Percentiles rank a stretch among this genome's conserved stretches.
phyloP scores from a whole-genome alignment of 1,140 invertebrate species.

The Drosophila murphyi region DNA sequence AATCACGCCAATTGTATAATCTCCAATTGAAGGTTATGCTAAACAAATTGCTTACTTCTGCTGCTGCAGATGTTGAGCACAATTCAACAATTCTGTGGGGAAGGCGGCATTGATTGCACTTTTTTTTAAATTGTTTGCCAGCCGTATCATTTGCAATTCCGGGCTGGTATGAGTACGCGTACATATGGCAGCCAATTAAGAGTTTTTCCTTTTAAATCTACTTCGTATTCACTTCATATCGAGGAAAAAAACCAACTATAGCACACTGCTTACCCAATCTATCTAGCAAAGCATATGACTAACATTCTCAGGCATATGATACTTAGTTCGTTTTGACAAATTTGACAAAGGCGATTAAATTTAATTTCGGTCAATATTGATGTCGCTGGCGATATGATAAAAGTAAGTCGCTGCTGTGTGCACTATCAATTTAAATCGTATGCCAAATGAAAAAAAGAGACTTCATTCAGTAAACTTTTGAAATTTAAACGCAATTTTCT shows the following conservation, averaged over 20 bases:
- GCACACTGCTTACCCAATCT: slow-evolving; percentile 17
- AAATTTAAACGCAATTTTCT: slow-evolving; percentile 4
- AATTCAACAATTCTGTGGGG: slow-evolving; percentile 1
- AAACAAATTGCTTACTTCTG: slow-evolving; percentile 45
- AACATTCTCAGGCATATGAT: slow-evolving; percentile 33
- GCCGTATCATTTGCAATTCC: not conserved
- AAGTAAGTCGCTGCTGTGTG: slow-evolving; percentile 15
- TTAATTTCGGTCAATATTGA: slow-evolving; percentile 73
- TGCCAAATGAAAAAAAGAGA: not conserved
- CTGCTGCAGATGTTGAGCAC: slow-evolving; percentile 4
- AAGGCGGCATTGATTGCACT: not conserved
- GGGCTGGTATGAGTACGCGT: not conserved
- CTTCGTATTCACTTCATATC: not conserved
- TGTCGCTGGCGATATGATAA: slow-evolving; percentile 53
- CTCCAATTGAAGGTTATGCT: slow-evolving; percentile 45
- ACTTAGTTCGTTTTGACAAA: slow-evolving; percentile 46
- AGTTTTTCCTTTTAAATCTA: not conserved
- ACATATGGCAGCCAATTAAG: not conserved
- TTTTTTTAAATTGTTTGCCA: not conserved
- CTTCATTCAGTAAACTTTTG: not conserved
- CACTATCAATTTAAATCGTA: slow-evolving; percentile 37
- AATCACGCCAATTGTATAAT: slow-evolving; percentile 32
- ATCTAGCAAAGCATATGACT: slow-evolving; percentile 60
- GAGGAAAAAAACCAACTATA: slow-evolving; percentile 15
- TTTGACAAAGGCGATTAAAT: slow-evolving; percentile 68